Conservation (phyloP, 2,113 vertebrate genomes). For the Bubo scandiacus region DNA sequence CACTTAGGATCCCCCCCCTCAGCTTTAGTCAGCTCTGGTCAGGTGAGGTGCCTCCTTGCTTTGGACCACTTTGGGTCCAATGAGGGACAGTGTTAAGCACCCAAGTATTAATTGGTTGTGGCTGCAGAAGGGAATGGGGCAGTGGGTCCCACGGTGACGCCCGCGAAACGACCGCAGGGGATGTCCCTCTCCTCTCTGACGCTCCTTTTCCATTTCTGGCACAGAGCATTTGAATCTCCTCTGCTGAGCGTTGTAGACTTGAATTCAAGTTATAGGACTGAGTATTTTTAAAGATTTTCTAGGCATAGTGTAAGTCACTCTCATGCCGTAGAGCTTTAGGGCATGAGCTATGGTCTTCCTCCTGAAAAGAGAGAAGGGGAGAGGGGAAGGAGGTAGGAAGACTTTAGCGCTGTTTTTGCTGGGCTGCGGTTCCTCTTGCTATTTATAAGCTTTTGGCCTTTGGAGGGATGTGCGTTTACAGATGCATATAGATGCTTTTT, state of each 20-base stretch:
- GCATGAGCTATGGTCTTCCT: background rate
- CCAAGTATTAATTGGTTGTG: background rate
- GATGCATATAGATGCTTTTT: background rate
- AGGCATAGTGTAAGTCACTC: too few relatives aligned
- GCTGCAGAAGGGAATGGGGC: background rate
- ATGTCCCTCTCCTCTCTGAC: background rate
- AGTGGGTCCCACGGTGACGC: background rate
- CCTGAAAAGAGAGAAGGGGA: background rate
- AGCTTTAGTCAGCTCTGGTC: background rate
- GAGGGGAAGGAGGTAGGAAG: background rate
- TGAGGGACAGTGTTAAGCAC: background rate
- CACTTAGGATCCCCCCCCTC: background rate
- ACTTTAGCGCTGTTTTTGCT: background rate
- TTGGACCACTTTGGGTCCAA: background rate
- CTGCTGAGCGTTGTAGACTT: background rate
- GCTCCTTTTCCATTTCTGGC: background rate
- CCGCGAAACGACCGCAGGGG: too few relatives aligned
- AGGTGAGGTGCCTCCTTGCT: background rate
- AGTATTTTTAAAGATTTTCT: background rate
- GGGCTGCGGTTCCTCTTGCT: background rate
- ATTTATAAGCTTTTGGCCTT: background rate
- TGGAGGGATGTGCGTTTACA: background rate
- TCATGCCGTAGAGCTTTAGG: background rate
- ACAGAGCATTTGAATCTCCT: background rate
- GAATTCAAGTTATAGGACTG: background rate